Conservation (phyloP, 1,140 invertebrate genomes). For the Rhizoglyphus robini region DNA sequence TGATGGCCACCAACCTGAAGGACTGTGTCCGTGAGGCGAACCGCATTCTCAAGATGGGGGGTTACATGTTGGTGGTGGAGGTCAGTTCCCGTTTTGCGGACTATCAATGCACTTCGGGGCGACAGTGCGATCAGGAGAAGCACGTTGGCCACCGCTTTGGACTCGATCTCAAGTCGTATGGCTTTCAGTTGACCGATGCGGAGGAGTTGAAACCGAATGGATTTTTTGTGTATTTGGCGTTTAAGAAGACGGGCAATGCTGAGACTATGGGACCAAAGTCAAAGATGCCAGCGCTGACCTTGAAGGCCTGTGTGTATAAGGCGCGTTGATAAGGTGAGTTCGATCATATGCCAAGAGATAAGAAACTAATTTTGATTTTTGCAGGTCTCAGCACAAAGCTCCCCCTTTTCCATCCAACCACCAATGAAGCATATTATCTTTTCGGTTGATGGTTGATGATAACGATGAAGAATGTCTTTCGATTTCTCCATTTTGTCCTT, state of each 20-base stretch:
- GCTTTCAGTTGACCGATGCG: constrained; percentile 3
- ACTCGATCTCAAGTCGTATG: constrained; percentile 1
- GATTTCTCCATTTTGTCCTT: too few species aligned
- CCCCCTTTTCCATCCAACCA: too few species aligned
- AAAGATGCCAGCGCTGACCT: background rate
- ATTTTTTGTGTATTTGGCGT: constrained; percentile 16
- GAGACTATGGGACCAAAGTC: background rate
- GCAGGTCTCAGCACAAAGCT: too few species aligned
- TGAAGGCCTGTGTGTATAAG: constrained; percentile 20
- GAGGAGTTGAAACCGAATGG: constrained; percentile 16
- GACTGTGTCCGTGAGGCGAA: constrained; percentile 19
- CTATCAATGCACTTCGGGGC: background rate
- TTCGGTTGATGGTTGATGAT: too few species aligned
- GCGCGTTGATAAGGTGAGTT: too few species aligned
- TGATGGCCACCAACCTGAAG: constrained; percentile 19
- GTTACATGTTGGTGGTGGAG: constrained; percentile 15
- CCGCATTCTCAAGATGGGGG: constrained; percentile 14
- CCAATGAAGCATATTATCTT: too few species aligned
- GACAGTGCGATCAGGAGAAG: background rate
- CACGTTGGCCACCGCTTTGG: constrained; percentile 4
- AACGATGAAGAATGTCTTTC: too few species aligned
- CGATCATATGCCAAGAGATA: too few species aligned
- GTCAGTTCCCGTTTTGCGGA: constrained; percentile 18
- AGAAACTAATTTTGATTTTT: too few species aligned
- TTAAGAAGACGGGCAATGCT: background rate